Evolutionary conservation across 2,888 invertebrate species (phyloP).

Genomic region (Phyto melanocephala): DNA sequence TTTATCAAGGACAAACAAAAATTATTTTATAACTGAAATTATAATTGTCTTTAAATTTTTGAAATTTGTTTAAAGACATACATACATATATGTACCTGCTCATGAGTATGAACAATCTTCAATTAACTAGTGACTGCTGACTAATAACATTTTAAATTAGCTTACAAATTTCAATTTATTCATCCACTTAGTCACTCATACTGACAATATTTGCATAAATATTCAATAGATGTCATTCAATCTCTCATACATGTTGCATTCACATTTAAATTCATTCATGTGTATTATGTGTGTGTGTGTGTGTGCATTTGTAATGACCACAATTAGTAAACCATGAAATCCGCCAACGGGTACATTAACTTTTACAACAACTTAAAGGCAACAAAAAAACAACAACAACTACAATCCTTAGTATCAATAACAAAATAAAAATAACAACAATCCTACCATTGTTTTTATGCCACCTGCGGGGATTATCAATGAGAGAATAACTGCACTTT

Average conservation of each 20-base stretch:
- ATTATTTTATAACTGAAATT: too few species aligned
- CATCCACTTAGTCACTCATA: constrained; percentile 22
- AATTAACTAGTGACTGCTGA: background rate
- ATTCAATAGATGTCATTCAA: constrained; percentile 21
- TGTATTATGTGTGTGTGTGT: background rate
- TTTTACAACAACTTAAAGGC: background rate
- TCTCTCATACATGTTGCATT: background rate
- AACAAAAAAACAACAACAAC: background rate
- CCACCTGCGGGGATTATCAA: constrained; percentile 35
- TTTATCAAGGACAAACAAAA: too few species aligned
- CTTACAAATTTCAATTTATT: constrained; percentile 32
- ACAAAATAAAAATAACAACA: constrained; percentile 22
- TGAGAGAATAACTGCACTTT: background rate
- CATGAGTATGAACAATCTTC: background rate
- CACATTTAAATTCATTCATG: background rate
- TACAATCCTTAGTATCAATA: background rate
- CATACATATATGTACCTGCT: background rate
- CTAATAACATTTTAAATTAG: constrained; percentile 34
- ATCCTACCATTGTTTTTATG: constrained; percentile 32
- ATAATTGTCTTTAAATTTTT: too few species aligned
- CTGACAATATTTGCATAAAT: constrained; percentile 6
- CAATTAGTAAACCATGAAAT: constrained; percentile 42
- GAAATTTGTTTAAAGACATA: too few species aligned
- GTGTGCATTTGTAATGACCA: constrained; percentile 38
- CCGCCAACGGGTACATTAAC: constrained; percentile 27